These are phyloP conservation scores for Heteractis magnifica DNA, from an alignment of 92 coral and sea anemone species.

Conservation along the genomic window DNA sequence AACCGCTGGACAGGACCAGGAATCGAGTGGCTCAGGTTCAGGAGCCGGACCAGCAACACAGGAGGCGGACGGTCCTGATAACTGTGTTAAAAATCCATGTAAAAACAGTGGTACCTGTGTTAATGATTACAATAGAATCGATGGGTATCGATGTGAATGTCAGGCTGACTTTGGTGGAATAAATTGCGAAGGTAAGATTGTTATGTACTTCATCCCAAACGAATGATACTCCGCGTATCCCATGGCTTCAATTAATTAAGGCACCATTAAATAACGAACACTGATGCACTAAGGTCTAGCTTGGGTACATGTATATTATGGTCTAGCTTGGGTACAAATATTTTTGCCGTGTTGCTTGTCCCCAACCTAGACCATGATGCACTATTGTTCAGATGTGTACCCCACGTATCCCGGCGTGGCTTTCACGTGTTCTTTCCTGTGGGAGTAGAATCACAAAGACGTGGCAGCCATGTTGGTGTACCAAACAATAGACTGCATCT, in stretches of 20 bases:
- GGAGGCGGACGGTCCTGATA: constrained; percentile 26
- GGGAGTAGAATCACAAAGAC: not conserved
- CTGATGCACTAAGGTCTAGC: not conserved
- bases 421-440: too few species aligned
- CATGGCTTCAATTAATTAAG: too few species aligned
- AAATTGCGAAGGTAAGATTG: constrained; percentile 71
- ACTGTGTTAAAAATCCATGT: constrained; percentile 56
- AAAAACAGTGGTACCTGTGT: constrained; percentile 76
- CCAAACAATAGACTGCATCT: too few species aligned
- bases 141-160: constrained; percentile 84
- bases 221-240: too few species aligned
- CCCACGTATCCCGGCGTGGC: not conserved
- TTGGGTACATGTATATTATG: not conserved
- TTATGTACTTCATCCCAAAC: not conserved
- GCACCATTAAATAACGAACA: not conserved
- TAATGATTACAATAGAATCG: constrained; percentile 57
- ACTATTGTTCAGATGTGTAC: not conserved
- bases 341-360: not conserved
- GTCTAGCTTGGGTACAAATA: not conserved
- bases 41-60: constrained; percentile 22
- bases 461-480: too few species aligned
- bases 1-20: constrained; percentile 5
- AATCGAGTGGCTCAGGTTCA: constrained; percentile 34
- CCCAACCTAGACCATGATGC: not conserved
- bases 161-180: constrained; percentile 84